Percentiles rank a stretch among this genome's conserved stretches.
Conservation (phyloP, 2,113 vertebrate genomes). For the Pelecanus crispus region DNA sequence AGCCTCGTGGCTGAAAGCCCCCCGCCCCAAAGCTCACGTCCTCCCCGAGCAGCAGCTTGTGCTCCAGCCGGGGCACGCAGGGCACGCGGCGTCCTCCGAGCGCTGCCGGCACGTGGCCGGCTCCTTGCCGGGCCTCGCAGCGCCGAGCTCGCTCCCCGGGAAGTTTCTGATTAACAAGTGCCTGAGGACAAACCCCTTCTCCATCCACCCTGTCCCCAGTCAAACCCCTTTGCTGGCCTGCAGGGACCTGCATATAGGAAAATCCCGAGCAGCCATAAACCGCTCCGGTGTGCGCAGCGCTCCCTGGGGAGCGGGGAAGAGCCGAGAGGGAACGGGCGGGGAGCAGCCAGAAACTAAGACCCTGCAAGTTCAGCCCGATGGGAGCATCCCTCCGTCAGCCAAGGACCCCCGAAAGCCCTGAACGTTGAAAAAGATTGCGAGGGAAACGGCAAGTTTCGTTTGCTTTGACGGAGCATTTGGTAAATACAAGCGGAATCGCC, state of each 20-base stretch:
- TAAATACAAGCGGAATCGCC: background rate
- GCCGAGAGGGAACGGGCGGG: background rate
- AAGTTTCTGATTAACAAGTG: background rate
- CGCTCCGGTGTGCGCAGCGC: background rate
- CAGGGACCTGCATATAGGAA: background rate
- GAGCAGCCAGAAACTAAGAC: background rate
- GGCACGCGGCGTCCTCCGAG: background rate
- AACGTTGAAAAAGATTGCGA: background rate
- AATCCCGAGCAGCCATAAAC: background rate
- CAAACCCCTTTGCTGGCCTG: background rate
- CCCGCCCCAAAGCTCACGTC: background rate
- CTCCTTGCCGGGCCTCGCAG: background rate
- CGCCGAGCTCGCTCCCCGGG: accelerated
- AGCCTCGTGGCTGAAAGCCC: background rate
- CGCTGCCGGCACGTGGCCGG: accelerated
- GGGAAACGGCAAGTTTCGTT: background rate
- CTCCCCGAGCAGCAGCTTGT: accelerated
- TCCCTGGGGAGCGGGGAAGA: background rate
- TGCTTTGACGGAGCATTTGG: background rate
- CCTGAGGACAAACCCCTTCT: background rate
- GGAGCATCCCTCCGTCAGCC: background rate
- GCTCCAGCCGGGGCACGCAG: background rate
- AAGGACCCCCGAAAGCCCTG: background rate
- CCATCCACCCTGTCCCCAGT: background rate
- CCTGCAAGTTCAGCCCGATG: background rate